Base-by-base conservation (phyloP, 2,113 vertebrate genomes). In the Actenoides hombroni region DNA sequence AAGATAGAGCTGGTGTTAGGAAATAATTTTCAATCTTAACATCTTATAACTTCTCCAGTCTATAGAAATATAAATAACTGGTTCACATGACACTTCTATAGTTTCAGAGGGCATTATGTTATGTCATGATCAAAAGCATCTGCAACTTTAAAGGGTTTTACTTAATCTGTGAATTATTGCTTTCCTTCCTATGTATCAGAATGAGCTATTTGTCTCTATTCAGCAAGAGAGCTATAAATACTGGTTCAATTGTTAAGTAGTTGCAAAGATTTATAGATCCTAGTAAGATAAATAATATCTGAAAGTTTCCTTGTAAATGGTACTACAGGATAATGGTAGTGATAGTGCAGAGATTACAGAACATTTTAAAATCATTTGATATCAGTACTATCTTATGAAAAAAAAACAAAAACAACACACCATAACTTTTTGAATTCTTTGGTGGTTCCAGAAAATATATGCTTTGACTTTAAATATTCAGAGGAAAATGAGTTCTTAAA, bases 111-210 rank as follows among this genome's bases (percentile, higher is more conserved):
- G 4, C 37, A 69, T 80, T 89, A 60, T 51, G 21, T 35, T 63
- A 21, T 73, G 61, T 69, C 86, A 89, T 42, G 68, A 94, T 87
- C 57, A 94, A 95, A 93, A 84, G 19, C 56, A 75, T 69, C 42
- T 92, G 18, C 23, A 88, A 29, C 49, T 92, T 84, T 69, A 67
- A 95, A 88, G n/a, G 6, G 6, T 86, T 94, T 89, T 88, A 84
- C 93, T 90, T 95, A 89, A 86, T 88, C 81, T 71, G 48, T 95
- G 68, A 96, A 91, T 81, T 86, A 95, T 67, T 95, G 6, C 60
- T 93, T 94, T 80, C 13, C 39, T 95, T 93, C 51, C n/a, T 85
- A 5, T 54, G 28, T 68, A 44, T 87, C 77, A 89, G 31, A 94
- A 87, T 74, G 42, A 95, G 39, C 17, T 94, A 82, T 60, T 92